A percentile compares a stretch with the other conserved stretches of the same genome.
These are phyloP conservation scores for Netelia inedita DNA, from an alignment of 2,888 invertebrate genomes.

Conservation along the genomic window DNA sequence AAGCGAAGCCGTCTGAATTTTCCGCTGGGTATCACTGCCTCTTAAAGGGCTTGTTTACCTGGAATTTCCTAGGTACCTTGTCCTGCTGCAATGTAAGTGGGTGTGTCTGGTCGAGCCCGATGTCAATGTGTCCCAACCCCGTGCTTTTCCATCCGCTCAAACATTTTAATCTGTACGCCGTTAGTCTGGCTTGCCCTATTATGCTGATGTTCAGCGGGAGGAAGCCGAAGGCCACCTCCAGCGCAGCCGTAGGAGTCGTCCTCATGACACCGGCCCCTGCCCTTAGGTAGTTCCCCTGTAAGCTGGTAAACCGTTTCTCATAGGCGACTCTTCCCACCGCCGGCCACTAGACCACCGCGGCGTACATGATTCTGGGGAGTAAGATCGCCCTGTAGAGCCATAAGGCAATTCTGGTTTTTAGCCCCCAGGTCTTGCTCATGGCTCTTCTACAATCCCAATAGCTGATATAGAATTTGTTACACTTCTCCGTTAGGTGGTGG, in stretches of 20 bases:
- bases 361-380: background rate
- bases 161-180: background rate
- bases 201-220: background rate
- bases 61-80: conserved; percentile 11
- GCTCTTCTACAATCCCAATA: conserved; percentile 1
- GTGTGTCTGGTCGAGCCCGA: background rate
- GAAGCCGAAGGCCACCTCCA: no score
- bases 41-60: background rate
- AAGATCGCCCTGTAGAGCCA: background rate
- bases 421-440: conserved; percentile 1
- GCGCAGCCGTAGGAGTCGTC: no score
- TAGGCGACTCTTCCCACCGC: no score
- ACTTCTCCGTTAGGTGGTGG: background rate
- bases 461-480: conserved; percentile 3
- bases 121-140: background rate
- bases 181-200: background rate
- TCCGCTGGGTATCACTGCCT: no score
- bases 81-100: background rate
- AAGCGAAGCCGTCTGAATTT: no score
- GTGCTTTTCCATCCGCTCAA: conserved; percentile 4
- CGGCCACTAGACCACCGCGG: background rate
- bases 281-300: background rate
- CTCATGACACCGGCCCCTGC: background rate
- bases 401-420: background rate
- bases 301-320: no score